These are phyloP conservation scores for Polietes domitor DNA, from an alignment of 2,888 invertebrate species.

Conservation along the genomic window DNA sequence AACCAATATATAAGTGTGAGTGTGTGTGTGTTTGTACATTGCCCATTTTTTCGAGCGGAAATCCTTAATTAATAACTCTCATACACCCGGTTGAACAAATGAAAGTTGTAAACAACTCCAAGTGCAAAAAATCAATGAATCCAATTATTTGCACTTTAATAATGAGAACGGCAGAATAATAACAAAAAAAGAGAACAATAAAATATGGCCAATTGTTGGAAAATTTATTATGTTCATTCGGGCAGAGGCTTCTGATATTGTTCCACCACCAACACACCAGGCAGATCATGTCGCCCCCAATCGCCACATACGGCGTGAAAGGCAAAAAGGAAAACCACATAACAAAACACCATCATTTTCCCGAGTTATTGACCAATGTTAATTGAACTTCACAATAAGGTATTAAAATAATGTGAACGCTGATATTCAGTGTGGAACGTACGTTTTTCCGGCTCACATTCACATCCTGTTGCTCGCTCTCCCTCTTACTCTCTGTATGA, in stretches of 20 bases:
- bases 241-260: not conserved
- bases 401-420: not conserved
- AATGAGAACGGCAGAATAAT: not conserved
- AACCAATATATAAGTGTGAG: too few relatives aligned
- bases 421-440: not conserved
- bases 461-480: not conserved
- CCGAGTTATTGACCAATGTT: not conserved
- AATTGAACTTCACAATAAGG: conserved; percentile 3
- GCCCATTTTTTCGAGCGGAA: conserved; percentile 1
- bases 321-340: not conserved
- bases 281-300: not conserved
- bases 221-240: not conserved
- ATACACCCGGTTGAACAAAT: conserved; percentile 13
- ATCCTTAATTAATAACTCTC: conserved; percentile 29
- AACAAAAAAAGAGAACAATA: not conserved
- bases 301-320: too few relatives aligned
- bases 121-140: conserved; percentile 1
- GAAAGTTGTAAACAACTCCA: not conserved
- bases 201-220: not conserved
- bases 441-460: not conserved
- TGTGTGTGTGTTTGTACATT: conserved; percentile 9
- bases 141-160: conserved; percentile 9
- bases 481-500: too few relatives aligned
- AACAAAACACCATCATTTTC: not conserved
- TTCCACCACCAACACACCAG: not conserved